Percentiles rank a stretch among this genome's conserved stretches.
Evolutionary conservation across 2,113 vertebrate species (phyloP).

Genomic region (Cyphomyrus plagiostoma): DNA sequence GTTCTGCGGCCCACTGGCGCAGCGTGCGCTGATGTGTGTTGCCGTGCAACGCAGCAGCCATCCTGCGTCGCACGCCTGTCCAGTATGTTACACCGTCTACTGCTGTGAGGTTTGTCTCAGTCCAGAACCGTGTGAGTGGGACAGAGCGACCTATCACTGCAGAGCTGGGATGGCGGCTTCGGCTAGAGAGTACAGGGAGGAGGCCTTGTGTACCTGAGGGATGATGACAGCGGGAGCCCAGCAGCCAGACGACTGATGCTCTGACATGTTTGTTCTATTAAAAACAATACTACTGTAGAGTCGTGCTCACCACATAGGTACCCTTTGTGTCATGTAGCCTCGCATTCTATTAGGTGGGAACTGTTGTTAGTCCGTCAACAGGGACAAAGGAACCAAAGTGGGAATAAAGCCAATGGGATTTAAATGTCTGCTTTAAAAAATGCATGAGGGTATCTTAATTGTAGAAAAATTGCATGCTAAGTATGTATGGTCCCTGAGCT

Average conservation of each 20-base stretch:
- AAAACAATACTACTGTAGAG: not conserved
- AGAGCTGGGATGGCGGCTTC: not conserved
- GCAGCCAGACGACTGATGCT: not conserved
- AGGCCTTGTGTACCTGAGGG: not conserved
- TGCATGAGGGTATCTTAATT: not conserved
- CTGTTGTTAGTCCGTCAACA: not conserved
- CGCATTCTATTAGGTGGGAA: not conserved
- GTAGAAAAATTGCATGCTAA: not conserved
- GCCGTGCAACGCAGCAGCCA: not conserved
- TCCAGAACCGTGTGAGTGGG: not conserved
- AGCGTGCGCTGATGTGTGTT: not conserved
- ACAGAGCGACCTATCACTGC: not conserved
- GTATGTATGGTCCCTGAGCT: not conserved
- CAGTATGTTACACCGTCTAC: not conserved
- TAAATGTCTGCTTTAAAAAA: not conserved
- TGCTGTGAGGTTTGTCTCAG: not conserved
- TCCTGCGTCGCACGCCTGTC: not conserved
- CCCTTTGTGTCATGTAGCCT: not conserved
- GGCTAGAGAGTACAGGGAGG: not conserved
- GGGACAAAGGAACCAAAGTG: not conserved
- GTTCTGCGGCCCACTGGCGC: not conserved
- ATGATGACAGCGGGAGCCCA: not conserved
- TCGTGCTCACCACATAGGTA: not conserved
- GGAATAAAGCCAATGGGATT: not conserved
- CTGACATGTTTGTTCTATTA: not conserved